Base-by-base conservation (phyloP, 2,113 vertebrate genomes). In the Aleadryas rufinucha region DNA sequence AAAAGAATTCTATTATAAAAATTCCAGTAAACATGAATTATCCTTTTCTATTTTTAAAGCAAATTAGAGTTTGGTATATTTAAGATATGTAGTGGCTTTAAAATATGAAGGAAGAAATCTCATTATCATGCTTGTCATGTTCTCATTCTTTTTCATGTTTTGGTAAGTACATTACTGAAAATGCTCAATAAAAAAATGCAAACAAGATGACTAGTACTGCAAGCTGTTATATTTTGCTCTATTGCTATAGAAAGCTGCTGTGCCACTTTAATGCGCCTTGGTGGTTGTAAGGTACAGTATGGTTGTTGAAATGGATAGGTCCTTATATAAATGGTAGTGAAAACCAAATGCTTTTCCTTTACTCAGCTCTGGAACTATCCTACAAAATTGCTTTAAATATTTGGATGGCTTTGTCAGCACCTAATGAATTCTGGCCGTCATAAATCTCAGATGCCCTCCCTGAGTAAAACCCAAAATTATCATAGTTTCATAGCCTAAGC, bases 401-500 rank as follows among this genome's bases (percentile, higher is more conserved):
- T 72, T 84, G 94, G 74, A 94, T 91, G 54, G 88, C 44, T 95
- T 93, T 95, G 61, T 95, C 95, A 93, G 87, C 83, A 84, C 75
- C 93, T 95, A 97, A 96, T 96, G 50, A 79, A 89, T 97, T 96
- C 97, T 95, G 90, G 93, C 86, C 68, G 26, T 95, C 80, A 95
- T 97, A 97, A 97, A 97, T 96, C 90, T 94, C 91, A 20, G 74
- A 92, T 95, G 86, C 60, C 94, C 95, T 96, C 45, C 45, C 63
- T 91, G 54, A 92, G 57, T 54, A 68, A 97, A 96, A 77, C 41
- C 85, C 50, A 28, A 89, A 96, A 97, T 95, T 87, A 96, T 96
- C 93, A 84, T 50, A 87, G 33, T 97, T 97, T 97, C 84, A 78
- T 76, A 96, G 81, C 79, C 81, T 93, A 90, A 95, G 89, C 94